phyloP scores from a whole-genome alignment of 2,113 vertebrate genomes.

The Pelvicachromis taeniatus region DNA sequence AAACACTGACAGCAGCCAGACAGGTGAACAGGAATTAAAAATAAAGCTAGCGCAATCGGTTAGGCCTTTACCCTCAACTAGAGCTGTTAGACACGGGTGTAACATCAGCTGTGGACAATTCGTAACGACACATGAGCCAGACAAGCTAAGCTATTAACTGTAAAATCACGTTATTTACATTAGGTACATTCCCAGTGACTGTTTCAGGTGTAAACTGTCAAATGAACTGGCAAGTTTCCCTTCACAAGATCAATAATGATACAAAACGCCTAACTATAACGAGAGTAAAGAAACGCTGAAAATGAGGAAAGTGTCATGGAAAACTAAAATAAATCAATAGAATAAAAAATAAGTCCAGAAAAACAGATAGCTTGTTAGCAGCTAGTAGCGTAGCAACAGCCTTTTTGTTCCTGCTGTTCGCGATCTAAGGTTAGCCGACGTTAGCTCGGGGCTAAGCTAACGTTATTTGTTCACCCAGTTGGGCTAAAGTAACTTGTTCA shows the following conservation, averaged over 20 bases:
- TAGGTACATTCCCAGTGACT: background rate
- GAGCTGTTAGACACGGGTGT: slow-evolving; percentile 48
- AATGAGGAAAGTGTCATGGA: background rate
- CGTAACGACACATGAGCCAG: background rate
- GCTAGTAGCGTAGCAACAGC: background rate
- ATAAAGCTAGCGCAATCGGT: slow-evolving; percentile 6
- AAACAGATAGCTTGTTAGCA: background rate
- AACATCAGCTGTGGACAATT: slow-evolving; percentile 23
- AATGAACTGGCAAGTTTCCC: background rate
- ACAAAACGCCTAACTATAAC: background rate
- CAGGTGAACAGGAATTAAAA: background rate
- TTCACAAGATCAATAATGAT: background rate
- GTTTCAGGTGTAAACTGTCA: background rate
- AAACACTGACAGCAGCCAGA: background rate
- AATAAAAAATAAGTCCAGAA: background rate
- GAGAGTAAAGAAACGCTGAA: background rate
- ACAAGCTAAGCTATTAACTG: background rate
- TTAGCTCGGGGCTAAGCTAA: slow-evolving; percentile 63
- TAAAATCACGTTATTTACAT: background rate
- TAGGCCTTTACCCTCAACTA: slow-evolving; percentile 32
- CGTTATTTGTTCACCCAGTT: slow-evolving; percentile 58
- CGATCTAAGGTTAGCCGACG: slow-evolving; percentile 4
- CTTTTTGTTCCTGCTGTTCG: slow-evolving; percentile 10
- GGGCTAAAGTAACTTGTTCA: slow-evolving; percentile 49
- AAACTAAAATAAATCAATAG: background rate